Evolutionary conservation across 2,888 invertebrate genomes (phyloP).

Genomic region (Chalcosyrphus nemorum): DNA sequence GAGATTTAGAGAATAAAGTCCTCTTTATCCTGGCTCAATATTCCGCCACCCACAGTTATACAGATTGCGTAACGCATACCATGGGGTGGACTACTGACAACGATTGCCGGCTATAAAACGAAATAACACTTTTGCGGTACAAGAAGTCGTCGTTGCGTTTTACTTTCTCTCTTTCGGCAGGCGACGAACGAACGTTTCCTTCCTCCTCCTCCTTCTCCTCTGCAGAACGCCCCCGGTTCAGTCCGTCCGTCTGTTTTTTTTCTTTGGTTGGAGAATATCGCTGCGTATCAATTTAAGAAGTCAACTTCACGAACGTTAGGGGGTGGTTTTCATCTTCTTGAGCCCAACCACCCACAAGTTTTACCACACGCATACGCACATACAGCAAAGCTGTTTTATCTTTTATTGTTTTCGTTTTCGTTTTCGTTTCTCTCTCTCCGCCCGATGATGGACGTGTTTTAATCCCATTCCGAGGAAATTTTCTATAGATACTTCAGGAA

Average conservation of each 20-base stretch:
- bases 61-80: constrained; percentile 66
- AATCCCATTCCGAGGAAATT: constrained; percentile 69
- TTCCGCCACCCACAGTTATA: constrained; percentile 38
- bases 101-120: constrained; percentile 63
- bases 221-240: constrained; percentile 23
- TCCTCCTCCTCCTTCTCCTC: too few species aligned
- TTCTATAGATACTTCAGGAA: constrained; percentile 67
- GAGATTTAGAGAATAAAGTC: constrained; percentile 68
- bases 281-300: constrained; percentile 65
- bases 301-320: constrained; percentile 36
- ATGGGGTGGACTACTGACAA: not conserved
- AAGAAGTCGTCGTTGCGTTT: constrained; percentile 29
- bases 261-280: constrained; percentile 12
- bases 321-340: constrained; percentile 19
- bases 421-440: constrained; percentile 18
- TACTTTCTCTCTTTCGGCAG: constrained; percentile 14
- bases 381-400: constrained; percentile 56
- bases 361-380: constrained; percentile 26
- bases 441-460: constrained; percentile 67
- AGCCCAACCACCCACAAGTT: not conserved
- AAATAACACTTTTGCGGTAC: constrained; percentile 40
- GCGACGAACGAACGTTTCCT: constrained; percentile 47
- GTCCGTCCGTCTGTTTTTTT: not conserved
- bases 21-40: constrained; percentile 57
- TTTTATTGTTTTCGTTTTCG: constrained; percentile 68